A percentile compares a stretch with the other conserved stretches of the same genome.
Evolutionary conservation across 2,888 invertebrate species (phyloP).

Genomic region (Oxyteleia sp.): DNA sequence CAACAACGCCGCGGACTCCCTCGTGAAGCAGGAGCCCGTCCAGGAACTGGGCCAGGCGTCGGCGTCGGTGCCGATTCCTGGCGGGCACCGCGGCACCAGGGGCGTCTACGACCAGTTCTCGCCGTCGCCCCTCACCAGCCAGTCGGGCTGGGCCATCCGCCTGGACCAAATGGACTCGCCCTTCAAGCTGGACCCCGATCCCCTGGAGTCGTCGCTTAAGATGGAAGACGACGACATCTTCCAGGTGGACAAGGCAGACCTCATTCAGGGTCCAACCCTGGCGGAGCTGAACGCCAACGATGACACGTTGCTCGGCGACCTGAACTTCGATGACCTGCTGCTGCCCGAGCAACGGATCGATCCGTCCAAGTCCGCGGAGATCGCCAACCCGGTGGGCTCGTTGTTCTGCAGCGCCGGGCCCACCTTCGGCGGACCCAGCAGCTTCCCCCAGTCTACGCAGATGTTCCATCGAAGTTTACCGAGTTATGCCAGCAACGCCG

Average conservation of each 20-base stretch:
- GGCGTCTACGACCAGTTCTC: no score
- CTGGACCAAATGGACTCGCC: no score
- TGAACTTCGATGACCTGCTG: slow-evolving; percentile 95
- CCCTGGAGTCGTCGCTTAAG: no score
- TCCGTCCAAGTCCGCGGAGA: slow-evolving; percentile 67
- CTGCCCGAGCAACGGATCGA: slow-evolving; percentile 90
- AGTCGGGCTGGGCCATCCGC: no score
- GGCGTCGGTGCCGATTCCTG: slow-evolving; percentile 86
- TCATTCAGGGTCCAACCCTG: slow-evolving; percentile 94
- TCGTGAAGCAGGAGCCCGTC: slow-evolving; percentile 83
- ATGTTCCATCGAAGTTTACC: slow-evolving; percentile 81
- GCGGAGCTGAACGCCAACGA: slow-evolving; percentile 95
- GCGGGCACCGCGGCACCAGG: no score
- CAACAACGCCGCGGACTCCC: slow-evolving; percentile 79
- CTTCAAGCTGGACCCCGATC: no score
- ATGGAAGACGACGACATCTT: no score
- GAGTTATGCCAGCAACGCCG: slow-evolving; percentile 77
- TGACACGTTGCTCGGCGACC: slow-evolving; percentile 93
- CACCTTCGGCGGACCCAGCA: slow-evolving; percentile 82
- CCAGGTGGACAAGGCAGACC: slow-evolving; percentile 93
- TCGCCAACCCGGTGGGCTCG: slow-evolving; percentile 72
- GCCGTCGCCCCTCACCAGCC: no score
- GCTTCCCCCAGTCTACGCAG: slow-evolving; percentile 84
- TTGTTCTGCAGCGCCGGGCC: slow-evolving; percentile 76
- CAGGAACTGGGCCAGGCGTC: slow-evolving; percentile 84